Conservation (phyloP, 2,888 invertebrate genomes). For the Dendrolimus houi region DNA sequence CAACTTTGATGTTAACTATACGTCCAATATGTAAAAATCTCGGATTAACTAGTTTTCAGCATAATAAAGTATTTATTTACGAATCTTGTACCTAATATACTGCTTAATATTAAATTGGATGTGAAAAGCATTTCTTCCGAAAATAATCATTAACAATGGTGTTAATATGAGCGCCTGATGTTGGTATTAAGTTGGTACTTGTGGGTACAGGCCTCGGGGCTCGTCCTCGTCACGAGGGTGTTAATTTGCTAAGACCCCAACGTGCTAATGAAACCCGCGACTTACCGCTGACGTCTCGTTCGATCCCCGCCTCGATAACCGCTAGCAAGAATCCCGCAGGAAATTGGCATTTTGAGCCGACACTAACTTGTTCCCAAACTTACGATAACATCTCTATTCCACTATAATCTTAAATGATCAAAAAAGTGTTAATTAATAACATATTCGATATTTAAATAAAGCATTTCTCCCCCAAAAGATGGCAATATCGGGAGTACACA, state of each 20-base stretch:
- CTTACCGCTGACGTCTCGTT: constrained; percentile 53
- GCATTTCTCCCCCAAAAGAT: constrained; percentile 34
- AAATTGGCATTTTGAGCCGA: constrained; percentile 64
- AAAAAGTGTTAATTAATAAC: constrained; percentile 16
- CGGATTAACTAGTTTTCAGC: too few species aligned
- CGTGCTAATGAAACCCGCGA: constrained; percentile 66
- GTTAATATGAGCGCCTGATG: constrained; percentile 34
- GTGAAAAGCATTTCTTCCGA: constrained; percentile 18
- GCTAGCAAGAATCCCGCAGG: constrained; percentile 60
- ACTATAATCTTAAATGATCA: constrained; percentile 18
- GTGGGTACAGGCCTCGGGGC: constrained; percentile 22
- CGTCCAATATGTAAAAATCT: too few species aligned
- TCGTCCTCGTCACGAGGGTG: constrained; percentile 57
- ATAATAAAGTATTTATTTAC: too few species aligned
- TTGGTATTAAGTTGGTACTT: constrained; percentile 17
- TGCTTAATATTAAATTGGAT: constrained; percentile 10
- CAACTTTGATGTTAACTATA: too few species aligned
- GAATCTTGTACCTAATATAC: too few species aligned
- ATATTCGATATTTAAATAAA: constrained; percentile 7
- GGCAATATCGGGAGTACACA: constrained; percentile 54
- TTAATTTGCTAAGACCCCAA: constrained; percentile 66
- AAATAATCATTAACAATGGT: constrained; percentile 43
- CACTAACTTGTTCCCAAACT: constrained; percentile 36
- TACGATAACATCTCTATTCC: constrained; percentile 35
- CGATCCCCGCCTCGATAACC: constrained; percentile 57